A percentile compares a stretch with the other conserved stretches of the same genome.
Evolutionary conservation across 2,888 invertebrate species (phyloP).

Genomic region (Adelognathus sp.): DNA sequence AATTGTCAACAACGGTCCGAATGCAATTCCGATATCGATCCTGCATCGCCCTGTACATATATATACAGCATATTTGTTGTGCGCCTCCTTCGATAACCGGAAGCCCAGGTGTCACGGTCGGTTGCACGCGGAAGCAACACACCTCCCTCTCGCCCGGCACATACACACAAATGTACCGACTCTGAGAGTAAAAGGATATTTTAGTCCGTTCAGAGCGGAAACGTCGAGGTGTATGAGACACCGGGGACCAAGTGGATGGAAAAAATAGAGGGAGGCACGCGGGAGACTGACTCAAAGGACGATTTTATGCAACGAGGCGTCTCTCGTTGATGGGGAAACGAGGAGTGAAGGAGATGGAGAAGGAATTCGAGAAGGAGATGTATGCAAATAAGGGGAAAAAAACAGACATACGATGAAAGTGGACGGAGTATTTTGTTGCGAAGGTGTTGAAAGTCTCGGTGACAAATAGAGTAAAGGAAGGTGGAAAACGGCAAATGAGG

Average conservation of each 20-base stretch:
- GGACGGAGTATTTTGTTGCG: neutral
- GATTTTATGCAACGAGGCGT: slow-evolving; percentile 36
- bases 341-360: slow-evolving; percentile 1
- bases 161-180: neutral
- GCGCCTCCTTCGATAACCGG: slow-evolving; percentile 22
- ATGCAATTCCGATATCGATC: too few species aligned
- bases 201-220: neutral
- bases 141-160: neutral
- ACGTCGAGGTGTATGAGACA: slow-evolving; percentile 25
- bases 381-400: neutral
- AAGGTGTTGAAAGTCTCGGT: neutral
- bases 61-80: slow-evolving; percentile 12
- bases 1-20: too few species aligned
- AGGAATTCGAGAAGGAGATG: neutral
- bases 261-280: neutral
- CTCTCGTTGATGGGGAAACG: neutral
- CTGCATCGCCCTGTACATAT: neutral
- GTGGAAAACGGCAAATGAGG: neutral
- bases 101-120: slow-evolving; percentile 2
- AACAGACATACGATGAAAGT: neutral
- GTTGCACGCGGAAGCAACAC: slow-evolving; percentile 1
- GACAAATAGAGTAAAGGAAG: neutral
- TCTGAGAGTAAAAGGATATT: slow-evolving; percentile 25
- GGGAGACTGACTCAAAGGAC: slow-evolving; percentile 15
- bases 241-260: slow-evolving; percentile 1